phyloP scores from a whole-genome alignment of 2,113 vertebrate species.

The Halichoerus grypus region DNA sequence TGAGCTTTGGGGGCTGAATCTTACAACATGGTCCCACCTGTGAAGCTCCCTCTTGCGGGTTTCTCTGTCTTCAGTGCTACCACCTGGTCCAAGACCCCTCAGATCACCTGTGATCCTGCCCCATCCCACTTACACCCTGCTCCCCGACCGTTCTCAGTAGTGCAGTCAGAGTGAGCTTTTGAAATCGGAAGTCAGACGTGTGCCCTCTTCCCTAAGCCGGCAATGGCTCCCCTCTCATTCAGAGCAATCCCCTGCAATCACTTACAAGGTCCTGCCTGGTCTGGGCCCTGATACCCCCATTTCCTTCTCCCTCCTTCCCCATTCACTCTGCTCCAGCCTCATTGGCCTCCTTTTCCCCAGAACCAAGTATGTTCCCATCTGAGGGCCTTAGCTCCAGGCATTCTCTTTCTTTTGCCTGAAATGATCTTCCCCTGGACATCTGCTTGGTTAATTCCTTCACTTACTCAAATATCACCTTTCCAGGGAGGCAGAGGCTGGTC shows the following conservation, averaged over 20 bases:
- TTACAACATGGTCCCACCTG: neutral
- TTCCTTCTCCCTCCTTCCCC: too few relatives aligned
- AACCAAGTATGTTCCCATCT: neutral
- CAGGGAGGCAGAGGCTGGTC: rapidly evolving
- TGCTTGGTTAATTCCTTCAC: neutral
- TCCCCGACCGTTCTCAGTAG: neutral
- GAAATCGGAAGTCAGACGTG: neutral
- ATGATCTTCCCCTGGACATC: neutral
- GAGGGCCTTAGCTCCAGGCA: neutral
- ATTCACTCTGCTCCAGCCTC: neutral
- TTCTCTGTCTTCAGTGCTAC: neutral
- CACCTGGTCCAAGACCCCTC: neutral
- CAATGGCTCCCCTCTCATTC: neutral
- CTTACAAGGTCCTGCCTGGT: too few relatives aligned
- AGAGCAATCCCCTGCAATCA: neutral
- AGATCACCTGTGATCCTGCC: neutral
- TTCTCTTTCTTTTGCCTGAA: neutral
- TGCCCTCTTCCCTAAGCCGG: neutral
- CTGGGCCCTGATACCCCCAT: neutral
- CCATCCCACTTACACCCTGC: rapidly evolving
- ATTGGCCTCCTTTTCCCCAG: neutral
- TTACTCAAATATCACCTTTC: neutral
- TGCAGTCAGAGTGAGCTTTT: neutral
- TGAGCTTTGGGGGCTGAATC: neutral
- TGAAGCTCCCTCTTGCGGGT: neutral